Evolutionary conservation across 1,140 invertebrate genomes (phyloP).

Genomic region (Alviniconcha marisindica): DNA sequence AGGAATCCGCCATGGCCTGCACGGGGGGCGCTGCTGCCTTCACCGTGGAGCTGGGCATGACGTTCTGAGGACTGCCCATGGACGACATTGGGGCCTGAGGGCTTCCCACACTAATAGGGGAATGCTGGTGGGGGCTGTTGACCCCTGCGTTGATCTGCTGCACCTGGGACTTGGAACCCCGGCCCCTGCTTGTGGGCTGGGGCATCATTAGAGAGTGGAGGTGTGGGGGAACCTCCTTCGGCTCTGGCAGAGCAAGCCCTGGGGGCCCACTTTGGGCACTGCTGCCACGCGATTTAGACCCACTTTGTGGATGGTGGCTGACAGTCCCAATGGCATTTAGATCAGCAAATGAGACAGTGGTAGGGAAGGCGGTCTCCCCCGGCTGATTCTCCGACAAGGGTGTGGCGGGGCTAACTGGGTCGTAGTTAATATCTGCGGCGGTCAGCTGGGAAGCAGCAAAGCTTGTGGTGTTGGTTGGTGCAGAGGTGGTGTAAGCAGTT

Average conservation of each 20-base stretch:
- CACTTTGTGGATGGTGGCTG: conserved; percentile 22
- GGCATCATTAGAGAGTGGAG: conserved; percentile 41
- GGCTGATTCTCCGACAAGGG: conserved; percentile 55
- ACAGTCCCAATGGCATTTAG: conserved; percentile 51
- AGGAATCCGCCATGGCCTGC: conserved; percentile 72
- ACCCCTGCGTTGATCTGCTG: conserved; percentile 47
- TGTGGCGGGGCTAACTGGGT: conserved; percentile 68
- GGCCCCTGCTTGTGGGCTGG: conserved; percentile 28
- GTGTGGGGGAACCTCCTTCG: conserved; percentile 26
- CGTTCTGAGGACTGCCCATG: conserved; percentile 53
- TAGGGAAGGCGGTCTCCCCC: conserved; percentile 47
- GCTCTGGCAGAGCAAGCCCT: conserved; percentile 1
- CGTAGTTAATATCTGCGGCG: conserved; percentile 63
- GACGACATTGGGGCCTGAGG: conserved; percentile 53
- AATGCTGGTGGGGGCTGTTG: conserved; percentile 63
- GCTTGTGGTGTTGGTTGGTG: conserved; percentile 36
- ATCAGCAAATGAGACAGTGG: conserved; percentile 58
- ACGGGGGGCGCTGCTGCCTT: conserved; percentile 57
- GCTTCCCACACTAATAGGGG: conserved; percentile 57
- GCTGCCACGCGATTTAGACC: conserved; percentile 32
- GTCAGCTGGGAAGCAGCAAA: conserved; percentile 42
- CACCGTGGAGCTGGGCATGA: conserved; percentile 58
- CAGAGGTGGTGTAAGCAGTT: conserved; percentile 32
- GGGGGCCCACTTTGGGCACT: background rate
- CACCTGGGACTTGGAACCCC: conserved; percentile 39